Evolutionary conservation across 2,113 vertebrate species (phyloP).

Genomic region (Pipa parva): DNA sequence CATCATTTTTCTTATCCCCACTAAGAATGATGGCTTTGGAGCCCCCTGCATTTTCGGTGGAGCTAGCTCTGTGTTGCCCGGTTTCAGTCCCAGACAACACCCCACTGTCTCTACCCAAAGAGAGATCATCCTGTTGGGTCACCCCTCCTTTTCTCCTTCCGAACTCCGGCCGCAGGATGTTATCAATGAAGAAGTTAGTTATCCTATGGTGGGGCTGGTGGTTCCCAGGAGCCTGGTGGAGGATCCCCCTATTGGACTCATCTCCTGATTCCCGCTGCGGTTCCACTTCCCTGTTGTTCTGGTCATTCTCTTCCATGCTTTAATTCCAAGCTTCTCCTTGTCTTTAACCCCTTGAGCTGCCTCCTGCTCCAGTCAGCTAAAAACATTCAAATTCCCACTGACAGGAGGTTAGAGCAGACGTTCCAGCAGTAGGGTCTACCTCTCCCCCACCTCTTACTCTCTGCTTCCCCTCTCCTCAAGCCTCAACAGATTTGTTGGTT

Average conservation of each 20-base stretch:
- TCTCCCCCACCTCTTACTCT: slow-evolving; percentile 19
- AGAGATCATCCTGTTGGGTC: slow-evolving; percentile 57
- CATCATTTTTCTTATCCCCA: slow-evolving; percentile 69
- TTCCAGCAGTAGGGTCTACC: not conserved
- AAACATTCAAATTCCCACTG: slow-evolving; percentile 1
- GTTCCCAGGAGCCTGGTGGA: slow-evolving; percentile 74
- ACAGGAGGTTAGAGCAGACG: not conserved
- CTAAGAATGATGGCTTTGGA: slow-evolving; percentile 68
- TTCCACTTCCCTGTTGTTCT: slow-evolving; percentile 69
- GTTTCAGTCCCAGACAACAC: slow-evolving; percentile 49
- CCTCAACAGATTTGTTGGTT: too few species aligned
- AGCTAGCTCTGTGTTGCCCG: slow-evolving; percentile 25
- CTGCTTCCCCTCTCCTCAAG: slow-evolving; percentile 12
- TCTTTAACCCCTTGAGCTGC: slow-evolving; percentile 43
- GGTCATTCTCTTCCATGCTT: slow-evolving; percentile 89
- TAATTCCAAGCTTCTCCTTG: slow-evolving; percentile 51
- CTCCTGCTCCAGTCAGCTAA: slow-evolving; percentile 23
- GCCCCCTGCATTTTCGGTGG: slow-evolving; percentile 68
- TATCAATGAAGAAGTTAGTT: slow-evolving; percentile 97
- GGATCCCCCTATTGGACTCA: slow-evolving; percentile 69
- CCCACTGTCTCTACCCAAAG: slow-evolving; percentile 59
- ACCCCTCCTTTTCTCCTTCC: slow-evolving; percentile 78
- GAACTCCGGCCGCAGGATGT: slow-evolving; percentile 90
- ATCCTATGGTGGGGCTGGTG: slow-evolving; percentile 76
- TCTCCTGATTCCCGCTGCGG: slow-evolving; percentile 64